Evolutionary conservation across 2,888 invertebrate genomes (phyloP).

Genomic region (Lamproptera curius): DNA sequence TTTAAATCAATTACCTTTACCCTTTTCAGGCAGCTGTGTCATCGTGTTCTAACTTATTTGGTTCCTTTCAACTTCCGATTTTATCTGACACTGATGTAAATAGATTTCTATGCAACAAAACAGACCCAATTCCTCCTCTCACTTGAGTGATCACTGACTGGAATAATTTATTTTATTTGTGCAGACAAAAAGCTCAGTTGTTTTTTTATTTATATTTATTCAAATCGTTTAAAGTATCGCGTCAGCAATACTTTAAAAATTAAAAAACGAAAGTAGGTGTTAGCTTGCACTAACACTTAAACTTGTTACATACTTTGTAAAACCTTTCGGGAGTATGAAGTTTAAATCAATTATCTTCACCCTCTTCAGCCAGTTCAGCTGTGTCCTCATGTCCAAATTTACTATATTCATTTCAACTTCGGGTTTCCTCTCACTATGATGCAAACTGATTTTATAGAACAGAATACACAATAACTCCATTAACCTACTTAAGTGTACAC

Average conservation of each 20-base stretch:
- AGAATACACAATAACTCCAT: too few species aligned
- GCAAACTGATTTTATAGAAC: not conserved
- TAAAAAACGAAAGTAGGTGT: too few species aligned
- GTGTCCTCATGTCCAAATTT: slow-evolving; percentile 5
- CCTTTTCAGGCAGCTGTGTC: slow-evolving; percentile 6
- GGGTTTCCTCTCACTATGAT: not conserved
- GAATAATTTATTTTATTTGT: too few species aligned
- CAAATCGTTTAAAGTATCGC: too few species aligned
- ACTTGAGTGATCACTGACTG: too few species aligned
- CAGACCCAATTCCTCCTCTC: not conserved
- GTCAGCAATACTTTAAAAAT: too few species aligned
- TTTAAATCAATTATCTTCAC: slow-evolving; percentile 1
- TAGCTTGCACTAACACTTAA: too few species aligned
- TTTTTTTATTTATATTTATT: too few species aligned
- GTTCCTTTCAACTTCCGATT: slow-evolving; percentile 2
- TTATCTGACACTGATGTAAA: slow-evolving; percentile 3
- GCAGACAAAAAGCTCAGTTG: too few species aligned
- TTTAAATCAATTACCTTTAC: slow-evolving; percentile 8
- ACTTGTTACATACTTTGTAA: not conserved
- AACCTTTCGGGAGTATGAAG: slow-evolving; percentile 2
- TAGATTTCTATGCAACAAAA: not conserved
- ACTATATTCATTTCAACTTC: not conserved
- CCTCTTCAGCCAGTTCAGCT: slow-evolving; percentile 1
- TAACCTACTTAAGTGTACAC: too few species aligned
- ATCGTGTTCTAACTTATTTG: slow-evolving; percentile 7